A percentile compares a stretch with the other conserved stretches of the same genome.
Conservation (phyloP, 2,888 invertebrate genomes). For the Ametastegia equiseti region DNA sequence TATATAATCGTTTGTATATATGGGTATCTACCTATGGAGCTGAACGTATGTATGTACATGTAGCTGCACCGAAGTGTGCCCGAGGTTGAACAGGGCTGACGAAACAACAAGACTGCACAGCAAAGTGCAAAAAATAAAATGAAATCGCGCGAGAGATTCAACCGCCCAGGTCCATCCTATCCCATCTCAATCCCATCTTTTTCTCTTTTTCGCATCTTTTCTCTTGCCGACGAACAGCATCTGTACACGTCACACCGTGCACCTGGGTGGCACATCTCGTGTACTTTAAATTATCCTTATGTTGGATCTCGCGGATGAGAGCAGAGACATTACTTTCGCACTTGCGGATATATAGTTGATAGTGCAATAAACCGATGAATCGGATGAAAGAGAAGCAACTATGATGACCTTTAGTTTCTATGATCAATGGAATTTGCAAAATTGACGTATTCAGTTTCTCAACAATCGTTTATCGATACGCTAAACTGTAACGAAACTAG, state of each 20-base stretch:
- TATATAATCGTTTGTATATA: background rate
- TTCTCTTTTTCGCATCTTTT: slow-evolving; percentile 11
- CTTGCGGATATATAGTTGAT: background rate
- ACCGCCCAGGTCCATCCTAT: slow-evolving; percentile 24
- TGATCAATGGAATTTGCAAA: too few species aligned
- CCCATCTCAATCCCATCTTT: slow-evolving; percentile 7
- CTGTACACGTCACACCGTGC: slow-evolving; percentile 44
- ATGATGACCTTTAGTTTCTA: too few species aligned
- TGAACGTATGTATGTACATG: background rate
- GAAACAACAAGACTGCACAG: slow-evolving; percentile 35
- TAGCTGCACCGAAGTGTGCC: slow-evolving; percentile 34
- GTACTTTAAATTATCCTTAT: slow-evolving; percentile 66
- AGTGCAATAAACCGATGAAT: background rate
- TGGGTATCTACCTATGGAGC: background rate
- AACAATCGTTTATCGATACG: too few species aligned
- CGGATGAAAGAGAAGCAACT: too few species aligned
- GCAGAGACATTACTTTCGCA: slow-evolving; percentile 64
- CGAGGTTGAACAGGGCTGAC: slow-evolving; percentile 39
- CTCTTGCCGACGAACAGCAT: slow-evolving; percentile 24
- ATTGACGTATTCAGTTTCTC: too few species aligned
- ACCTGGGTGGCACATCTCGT: slow-evolving; percentile 50
- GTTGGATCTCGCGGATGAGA: slow-evolving; percentile 65
- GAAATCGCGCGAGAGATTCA: slow-evolving; percentile 43
- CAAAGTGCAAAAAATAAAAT: slow-evolving; percentile 42
- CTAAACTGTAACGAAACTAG: too few species aligned